Evolutionary conservation across 37 sponge, comb jelly and placozoan species (phyloP), one percentile per base, ranked within the genome.

Genomic region (Beroe ovata): DNA sequence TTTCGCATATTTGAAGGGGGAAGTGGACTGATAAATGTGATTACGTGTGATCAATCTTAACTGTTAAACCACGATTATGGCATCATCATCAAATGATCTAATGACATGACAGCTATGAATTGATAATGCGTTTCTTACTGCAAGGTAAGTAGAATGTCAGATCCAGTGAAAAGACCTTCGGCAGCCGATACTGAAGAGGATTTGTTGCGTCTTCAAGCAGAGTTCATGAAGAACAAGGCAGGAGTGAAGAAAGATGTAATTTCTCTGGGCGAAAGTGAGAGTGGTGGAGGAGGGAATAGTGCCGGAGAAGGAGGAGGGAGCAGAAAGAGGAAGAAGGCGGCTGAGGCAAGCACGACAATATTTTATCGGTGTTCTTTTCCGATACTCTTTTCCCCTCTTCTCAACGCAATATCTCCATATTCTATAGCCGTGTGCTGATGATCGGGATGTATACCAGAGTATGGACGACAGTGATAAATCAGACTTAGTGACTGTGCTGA

Each of bases 131-230:
- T n/a, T n/a, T n/a, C n/a, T n/a, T n/a, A n/a, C n/a, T n/a, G n/a
- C n/a, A n/a, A n/a, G n/a, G n/a, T n/a, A n/a, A n/a, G n/a, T n/a
- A n/a, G 21, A 35, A 77, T 77, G 84, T 77, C 84, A 3, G 54
- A 77, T 42, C 84, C 84, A 1, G 20, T 77, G 2, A 39, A 42
- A 26, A 37, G 84, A 39, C 84, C 84, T 14, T 41, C 47, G 1
- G 26, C 54, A 21, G 84, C 36, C 0, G 84, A 77, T 11, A 77
- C 58, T 21, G 84, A 77, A 22, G 84, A 77, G 54, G 84, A 77
- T 20, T 35, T 77, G 84, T 25, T 77, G 38, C 34, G 38, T 32
- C 84, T 77, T 1, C 84, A 77, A 23, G 84, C 47, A 42, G 47
- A 77, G 54, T 77, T 77, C 54, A 38, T 77, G 84, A 42, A 39